Conservation (phyloP, 2,888 invertebrate species). For the Melanchra persicariae region DNA sequence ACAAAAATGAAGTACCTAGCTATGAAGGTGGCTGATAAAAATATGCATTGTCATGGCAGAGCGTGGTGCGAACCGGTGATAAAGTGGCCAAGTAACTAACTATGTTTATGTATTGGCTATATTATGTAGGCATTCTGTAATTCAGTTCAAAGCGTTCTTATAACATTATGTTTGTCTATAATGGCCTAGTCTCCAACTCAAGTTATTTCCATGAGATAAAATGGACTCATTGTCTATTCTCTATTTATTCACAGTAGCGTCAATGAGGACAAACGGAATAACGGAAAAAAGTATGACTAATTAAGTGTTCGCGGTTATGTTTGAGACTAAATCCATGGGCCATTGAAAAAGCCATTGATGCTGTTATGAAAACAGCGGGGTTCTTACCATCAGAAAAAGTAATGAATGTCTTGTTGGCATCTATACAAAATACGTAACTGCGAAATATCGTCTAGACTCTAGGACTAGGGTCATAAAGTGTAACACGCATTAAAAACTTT, state of each 20-base stretch:
- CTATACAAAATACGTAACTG: constrained; percentile 8
- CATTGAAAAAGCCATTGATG: not conserved
- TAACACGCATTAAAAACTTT: not conserved
- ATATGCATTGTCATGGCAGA: constrained; percentile 64
- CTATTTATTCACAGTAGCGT: not conserved
- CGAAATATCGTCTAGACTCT: not conserved
- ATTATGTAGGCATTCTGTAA: constrained; percentile 14
- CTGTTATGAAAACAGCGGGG: not conserved
- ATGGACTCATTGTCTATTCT: not conserved
- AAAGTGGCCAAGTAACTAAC: constrained; percentile 26
- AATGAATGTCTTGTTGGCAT: constrained; percentile 5
- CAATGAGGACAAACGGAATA: constrained; percentile 12
- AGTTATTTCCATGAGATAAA: constrained; percentile 1
- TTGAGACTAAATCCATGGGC: too few species aligned
- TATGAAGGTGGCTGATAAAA: constrained; percentile 59
- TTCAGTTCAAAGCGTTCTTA: constrained; percentile 2
- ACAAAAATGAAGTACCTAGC: constrained; percentile 43
- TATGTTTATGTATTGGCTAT: constrained; percentile 51
- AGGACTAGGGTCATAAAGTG: not conserved
- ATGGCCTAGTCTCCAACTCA: constrained; percentile 7
- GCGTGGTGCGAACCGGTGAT: constrained; percentile 54
- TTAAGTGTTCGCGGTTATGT: not conserved
- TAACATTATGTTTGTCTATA: not conserved
- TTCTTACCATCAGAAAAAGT: not conserved
- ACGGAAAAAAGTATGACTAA: not conserved